Base-by-base conservation (phyloP, 30 jellyfish, hydroid and myxozoan genomes). In the Aurelia sp. region DNA sequence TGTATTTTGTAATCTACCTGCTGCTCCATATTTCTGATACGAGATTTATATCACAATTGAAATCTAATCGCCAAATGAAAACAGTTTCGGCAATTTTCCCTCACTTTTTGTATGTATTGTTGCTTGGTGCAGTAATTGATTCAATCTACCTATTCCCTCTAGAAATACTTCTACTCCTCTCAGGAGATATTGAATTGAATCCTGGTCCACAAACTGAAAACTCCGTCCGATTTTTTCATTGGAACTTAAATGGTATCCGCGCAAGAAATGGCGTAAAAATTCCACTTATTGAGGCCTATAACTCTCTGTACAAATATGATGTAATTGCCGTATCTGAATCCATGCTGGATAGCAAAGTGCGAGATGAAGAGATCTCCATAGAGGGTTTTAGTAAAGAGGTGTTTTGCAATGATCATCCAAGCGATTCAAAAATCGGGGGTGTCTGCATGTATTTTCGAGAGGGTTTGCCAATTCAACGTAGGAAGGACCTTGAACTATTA, bases 311-410 rank as follows among this genome's bases (percentile, higher is more conserved):
- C 72, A 41, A 44, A 74, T 74, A 55, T 51, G 85, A 74, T 51
- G 85, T 74, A 15, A 74, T 74, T 1, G 85, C 85, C 2, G 73
- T 35, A 12, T 74, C 72, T 15, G 75, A 74, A 74, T 33, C 85
- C 33, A 74, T 74, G 85, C 85, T 68, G 47, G 59, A 74, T 74
- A 47, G 47, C 44, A 74, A 40, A 35, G 85, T 74, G 85, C 72
- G 75, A 15, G 85, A 35, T 74, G 85, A 74, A 35, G 85, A 74
- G 76, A 44, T 74, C 38, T 74, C 22, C 51, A 76, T 52, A 9
- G 88, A 59, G 59, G 89, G 89, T 19, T 78, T 78, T 61, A 66
- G 91, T 67, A 81, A 81, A 47, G 91, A 81, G 47, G 52, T 81
- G 15, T 81, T 16, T 57, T 85, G 84, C 74, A 81, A 66, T 69